Conservation (phyloP, 2,888 invertebrate genomes). For the Thera britannica region DNA sequence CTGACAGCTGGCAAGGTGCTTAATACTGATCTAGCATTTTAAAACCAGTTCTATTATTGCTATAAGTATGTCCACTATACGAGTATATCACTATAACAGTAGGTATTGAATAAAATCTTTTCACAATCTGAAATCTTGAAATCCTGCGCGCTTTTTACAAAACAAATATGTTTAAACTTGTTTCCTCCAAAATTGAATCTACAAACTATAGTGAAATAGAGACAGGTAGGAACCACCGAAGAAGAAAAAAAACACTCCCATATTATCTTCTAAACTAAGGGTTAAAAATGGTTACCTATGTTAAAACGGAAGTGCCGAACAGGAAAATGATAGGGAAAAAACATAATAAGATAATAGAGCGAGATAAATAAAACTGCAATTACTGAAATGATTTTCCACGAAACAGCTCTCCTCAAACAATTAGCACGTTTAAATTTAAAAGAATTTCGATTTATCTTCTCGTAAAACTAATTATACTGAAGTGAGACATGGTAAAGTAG, state of each 20-base stretch:
- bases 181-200: too few species aligned
- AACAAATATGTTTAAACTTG: too few species aligned
- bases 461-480: constrained; percentile 14
- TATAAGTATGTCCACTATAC: not conserved
- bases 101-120: too few species aligned
- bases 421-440: constrained; percentile 5
- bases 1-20: constrained; percentile 27
- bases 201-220: too few species aligned
- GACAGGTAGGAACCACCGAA: too few species aligned
- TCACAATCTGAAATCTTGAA: too few species aligned
- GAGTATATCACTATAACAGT: too few species aligned
- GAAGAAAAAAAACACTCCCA: too few species aligned
- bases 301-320: constrained; percentile 8
- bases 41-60: not conserved
- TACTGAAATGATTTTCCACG: constrained; percentile 11
- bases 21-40: not conserved
- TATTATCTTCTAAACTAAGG: not conserved
- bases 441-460: constrained; percentile 6
- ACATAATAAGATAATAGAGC: not conserved
- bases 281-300: not conserved
- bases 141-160: too few species aligned
- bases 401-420: constrained; percentile 15
- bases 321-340: constrained; percentile 21
- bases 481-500: constrained; percentile 19
- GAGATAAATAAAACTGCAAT: constrained; percentile 5